Evolutionary conservation across 2,797 vertebrate species (phyloP), one percentile per base, ranked within the genome.

Genomic region (Pelodytes ibericus): DNA sequence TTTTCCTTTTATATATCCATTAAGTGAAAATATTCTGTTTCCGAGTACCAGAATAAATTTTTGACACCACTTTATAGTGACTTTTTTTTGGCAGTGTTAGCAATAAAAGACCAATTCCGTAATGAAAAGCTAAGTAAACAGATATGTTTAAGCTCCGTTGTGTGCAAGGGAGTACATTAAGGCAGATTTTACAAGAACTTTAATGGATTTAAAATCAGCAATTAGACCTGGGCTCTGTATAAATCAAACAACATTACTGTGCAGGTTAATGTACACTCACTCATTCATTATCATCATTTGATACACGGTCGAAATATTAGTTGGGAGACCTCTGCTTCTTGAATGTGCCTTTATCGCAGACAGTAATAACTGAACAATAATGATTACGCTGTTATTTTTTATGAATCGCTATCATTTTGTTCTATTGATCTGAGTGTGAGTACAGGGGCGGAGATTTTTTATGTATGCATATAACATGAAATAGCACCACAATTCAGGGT

Each of bases 181-280:
- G 79, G 86, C 83, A 85, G 80, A 84, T 86, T 83, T 88, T 87
- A 89, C 83, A 91, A 88, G 86, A 82, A 83, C 79, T 86, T 87
- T 91, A 92, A 90, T 92, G 89, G 88, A 91, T 91, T 91, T 90
- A 91, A 88, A 82, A 88, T 92, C 91, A 89, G 87, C 87, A 89
- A 83, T 90, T 88, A 90, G 85, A 87, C 81, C 80, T 87, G 86
- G 86, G 83, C 83, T 87, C 81, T 70, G 79, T 86, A 87, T 89
- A 91, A 91, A 92, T 93, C 88, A 91, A 87, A 88, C 79, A 88
- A 75, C 74, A 83, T 77, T 65, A 49, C 84, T 84, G 90, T 89
- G 87, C 81, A 83, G 78, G 77, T 83, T 85, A 84, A 85, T 85
- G 84, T 84, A 87, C 87, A 84, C 84, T 84, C 84, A 89, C 86